Evolutionary conservation across 2,888 invertebrate species (phyloP).

Genomic region (Caenorhabditis sp.): DNA sequence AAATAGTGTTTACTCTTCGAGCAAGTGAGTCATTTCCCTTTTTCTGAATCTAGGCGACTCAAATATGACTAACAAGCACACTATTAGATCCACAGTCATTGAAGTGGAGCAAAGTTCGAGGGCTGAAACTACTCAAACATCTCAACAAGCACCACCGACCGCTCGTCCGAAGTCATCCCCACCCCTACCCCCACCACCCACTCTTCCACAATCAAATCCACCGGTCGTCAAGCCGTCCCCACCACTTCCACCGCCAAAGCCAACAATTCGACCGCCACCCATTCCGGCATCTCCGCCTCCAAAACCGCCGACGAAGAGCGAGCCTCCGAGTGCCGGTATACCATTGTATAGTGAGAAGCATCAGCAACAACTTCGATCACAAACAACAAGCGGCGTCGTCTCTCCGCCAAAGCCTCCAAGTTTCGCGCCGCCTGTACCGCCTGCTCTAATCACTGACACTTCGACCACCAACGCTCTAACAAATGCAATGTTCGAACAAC

Average conservation of each 20-base stretch:
- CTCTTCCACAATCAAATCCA: conserved; percentile 36
- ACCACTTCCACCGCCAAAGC: conserved; percentile 62
- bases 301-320: conserved; percentile 43
- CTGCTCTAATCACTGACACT: conserved; percentile 56
- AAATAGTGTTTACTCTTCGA: conserved; percentile 55
- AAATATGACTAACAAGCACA: conserved; percentile 50
- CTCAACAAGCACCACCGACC: conserved; percentile 12
- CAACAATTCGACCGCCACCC: conserved; percentile 53
- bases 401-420: conserved; percentile 63
- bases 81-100: conserved; percentile 60
- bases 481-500: conserved; percentile 64
- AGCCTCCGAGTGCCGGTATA: conserved; percentile 51
- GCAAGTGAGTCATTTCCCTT: conserved; percentile 49
- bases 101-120: conserved; percentile 45
- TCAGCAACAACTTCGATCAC: conserved; percentile 30
- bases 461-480: conserved; percentile 62
- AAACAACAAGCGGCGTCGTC: conserved; percentile 34
- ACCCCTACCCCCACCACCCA: conserved; percentile 49
- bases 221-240: conserved; percentile 39
- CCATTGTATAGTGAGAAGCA: conserved; percentile 61
- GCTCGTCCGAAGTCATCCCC: conserved; percentile 40
- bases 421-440: conserved; percentile 69
- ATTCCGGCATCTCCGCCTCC: conserved; percentile 59
- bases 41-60: neutral
- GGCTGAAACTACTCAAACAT: neutral